Percentiles rank a stretch among this genome's conserved stretches.
Evolutionary conservation across 2,113 vertebrate species (phyloP).

Genomic region (Grammomys surdaster): DNA sequence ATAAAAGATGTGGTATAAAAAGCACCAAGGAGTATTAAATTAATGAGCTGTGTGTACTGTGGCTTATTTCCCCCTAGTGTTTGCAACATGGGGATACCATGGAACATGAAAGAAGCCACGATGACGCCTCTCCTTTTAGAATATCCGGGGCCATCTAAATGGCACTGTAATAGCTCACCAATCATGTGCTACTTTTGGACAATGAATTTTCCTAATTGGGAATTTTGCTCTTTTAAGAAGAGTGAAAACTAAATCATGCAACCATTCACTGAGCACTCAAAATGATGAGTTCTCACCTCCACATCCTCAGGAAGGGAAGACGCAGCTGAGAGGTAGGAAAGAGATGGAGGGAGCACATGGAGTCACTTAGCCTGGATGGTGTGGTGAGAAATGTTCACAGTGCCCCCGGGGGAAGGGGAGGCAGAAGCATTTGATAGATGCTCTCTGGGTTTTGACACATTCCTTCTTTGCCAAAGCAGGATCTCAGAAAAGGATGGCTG

Average conservation of each 20-base stretch:
- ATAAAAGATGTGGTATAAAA: slow-evolving; percentile 15
- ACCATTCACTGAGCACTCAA: background rate
- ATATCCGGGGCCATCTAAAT: background rate
- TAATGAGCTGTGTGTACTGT: background rate
- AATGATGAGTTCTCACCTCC: background rate
- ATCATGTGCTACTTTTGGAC: background rate
- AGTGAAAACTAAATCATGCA: background rate
- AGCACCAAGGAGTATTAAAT: background rate
- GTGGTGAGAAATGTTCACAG: background rate
- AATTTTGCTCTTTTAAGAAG: background rate
- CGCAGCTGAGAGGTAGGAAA: background rate
- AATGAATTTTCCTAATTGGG: background rate
- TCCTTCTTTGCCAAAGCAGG: background rate
- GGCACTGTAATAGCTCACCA: background rate
- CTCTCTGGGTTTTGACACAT: background rate
- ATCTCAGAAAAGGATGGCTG: background rate
- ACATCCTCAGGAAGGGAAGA: background rate
- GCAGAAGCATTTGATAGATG: background rate
- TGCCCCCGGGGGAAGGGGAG: too few species aligned
- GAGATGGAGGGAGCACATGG: accelerated
- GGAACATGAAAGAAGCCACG: background rate
- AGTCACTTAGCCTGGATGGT: accelerated
- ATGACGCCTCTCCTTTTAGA: background rate
- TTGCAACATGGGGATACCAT: background rate
- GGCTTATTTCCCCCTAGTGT: background rate